Evolutionary conservation across 2,797 vertebrate genomes (phyloP), one percentile per base, ranked within the genome.

Genomic region (Alosa sapidissima): DNA sequence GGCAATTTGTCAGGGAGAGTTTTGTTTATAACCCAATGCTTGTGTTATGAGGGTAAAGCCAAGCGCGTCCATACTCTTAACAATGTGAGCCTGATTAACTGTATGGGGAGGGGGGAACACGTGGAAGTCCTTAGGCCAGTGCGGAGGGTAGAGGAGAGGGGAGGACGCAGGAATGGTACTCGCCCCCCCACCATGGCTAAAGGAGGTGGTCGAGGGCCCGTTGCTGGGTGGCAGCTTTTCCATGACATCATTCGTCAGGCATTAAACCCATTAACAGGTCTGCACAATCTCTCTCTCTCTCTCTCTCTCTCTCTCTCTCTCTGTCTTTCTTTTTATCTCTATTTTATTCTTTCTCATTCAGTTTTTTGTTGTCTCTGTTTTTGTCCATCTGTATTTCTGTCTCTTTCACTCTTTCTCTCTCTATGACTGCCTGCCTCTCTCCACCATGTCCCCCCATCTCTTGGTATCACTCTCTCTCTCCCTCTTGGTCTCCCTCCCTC

Each of bases 221-320:
- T 28, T 54, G 89, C 88, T 89, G 88, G 84, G 81, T 85, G 68
- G 84, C 55, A 92, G 89, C 88, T 91, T 95, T 94, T 94, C 93
- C 92, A 95, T 93, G 91, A 94, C 91, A 93, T 95, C 90, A 92
- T 85, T 91, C 87, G 86, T 89, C 86, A 91, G 91, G 92, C 87
- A 92, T 94, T 91, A 92, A 91, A 87, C 85, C 85, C 81, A 86
- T 93, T 90, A 89, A 86, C 45, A 81, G 78, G 24, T 86, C 28
- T 55, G 28, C 36, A 33, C 55, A 81, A 21, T 88, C 83, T 87
- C 84, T 87, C 88, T 85, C 4, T 45, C 3, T 45, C 36, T 45
- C n/a, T n/a, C 0, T 45, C 16, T 45, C 16, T 45, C 41, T 78
- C 36, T 68, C 33, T 36, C 52, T 55, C 13, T 55, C 0, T 60